phyloP scores from a whole-genome alignment of 1,140 invertebrate genomes.

The Eueides isabella region DNA sequence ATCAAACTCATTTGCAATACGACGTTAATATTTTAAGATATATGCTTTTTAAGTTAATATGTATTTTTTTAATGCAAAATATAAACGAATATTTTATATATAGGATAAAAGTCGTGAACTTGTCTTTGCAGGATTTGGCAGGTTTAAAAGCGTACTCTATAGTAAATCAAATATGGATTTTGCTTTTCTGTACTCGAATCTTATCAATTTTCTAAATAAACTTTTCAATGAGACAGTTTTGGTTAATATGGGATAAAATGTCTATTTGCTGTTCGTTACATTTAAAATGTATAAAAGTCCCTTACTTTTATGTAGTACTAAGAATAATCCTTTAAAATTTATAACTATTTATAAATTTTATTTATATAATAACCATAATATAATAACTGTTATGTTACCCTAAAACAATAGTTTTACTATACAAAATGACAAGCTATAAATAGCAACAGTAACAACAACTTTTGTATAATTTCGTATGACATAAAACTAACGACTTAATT shows the following conservation, averaged over 20 bases:
- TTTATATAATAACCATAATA: too few species aligned
- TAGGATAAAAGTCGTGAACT: background rate
- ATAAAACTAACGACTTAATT: too few species aligned
- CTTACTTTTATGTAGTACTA: background rate
- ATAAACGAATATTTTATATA: background rate
- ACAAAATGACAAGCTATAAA: too few species aligned
- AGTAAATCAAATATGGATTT: background rate
- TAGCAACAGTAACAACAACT: too few species aligned
- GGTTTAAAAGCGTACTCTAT: background rate
- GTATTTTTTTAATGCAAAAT: background rate
- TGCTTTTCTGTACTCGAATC: background rate
- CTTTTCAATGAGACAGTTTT: background rate
- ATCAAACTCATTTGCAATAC: background rate
- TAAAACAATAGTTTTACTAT: too few species aligned
- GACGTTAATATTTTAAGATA: background rate
- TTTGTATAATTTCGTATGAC: too few species aligned
- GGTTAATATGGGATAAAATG: background rate
- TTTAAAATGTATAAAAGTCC: too few species aligned
- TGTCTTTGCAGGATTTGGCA: conserved; percentile 1
- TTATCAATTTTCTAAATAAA: background rate
- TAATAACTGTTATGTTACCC: too few species aligned
- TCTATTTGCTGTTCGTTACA: background rate
- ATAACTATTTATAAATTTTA: background rate
- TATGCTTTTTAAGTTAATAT: background rate
- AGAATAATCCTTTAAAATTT: background rate